Evolutionary conservation across 2,113 vertebrate species (phyloP).

Genomic region (Meleagris gallopavo): DNA sequence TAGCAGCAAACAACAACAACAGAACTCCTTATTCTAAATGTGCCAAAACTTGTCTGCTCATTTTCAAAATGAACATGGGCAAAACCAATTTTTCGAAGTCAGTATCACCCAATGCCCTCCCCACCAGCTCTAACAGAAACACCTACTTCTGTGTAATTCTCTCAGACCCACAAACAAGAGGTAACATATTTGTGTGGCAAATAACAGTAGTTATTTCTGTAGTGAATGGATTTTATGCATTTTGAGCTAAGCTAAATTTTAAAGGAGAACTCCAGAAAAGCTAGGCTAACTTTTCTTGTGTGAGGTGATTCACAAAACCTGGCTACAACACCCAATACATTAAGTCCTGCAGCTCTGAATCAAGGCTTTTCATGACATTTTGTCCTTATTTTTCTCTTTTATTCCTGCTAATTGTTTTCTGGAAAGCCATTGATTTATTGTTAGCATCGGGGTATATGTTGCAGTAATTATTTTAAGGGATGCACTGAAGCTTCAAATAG

Average conservation of each 20-base stretch:
- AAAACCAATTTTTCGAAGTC: background rate
- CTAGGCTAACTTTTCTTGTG: background rate
- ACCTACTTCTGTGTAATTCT: background rate
- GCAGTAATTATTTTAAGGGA: background rate
- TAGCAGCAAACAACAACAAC: background rate
- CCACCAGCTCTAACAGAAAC: background rate
- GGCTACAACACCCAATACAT: background rate
- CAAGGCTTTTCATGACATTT: background rate
- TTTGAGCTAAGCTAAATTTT: background rate
- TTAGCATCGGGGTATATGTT: background rate
- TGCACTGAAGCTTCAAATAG: background rate
- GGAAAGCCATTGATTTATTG: background rate
- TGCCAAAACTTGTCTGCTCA: background rate
- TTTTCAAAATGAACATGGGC: background rate
- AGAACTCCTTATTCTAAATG: background rate
- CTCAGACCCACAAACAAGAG: background rate
- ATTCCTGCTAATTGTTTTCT: background rate
- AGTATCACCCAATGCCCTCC: background rate
- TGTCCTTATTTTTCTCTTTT: background rate
- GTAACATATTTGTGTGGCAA: fast-evolving
- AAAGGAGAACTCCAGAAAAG: background rate
- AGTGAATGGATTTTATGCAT: background rate
- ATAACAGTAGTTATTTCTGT: background rate
- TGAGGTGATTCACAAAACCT: background rate
- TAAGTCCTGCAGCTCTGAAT: background rate